Conservation (phyloP, 2,888 invertebrate genomes). For the Frankliniella intonsa region DNA sequence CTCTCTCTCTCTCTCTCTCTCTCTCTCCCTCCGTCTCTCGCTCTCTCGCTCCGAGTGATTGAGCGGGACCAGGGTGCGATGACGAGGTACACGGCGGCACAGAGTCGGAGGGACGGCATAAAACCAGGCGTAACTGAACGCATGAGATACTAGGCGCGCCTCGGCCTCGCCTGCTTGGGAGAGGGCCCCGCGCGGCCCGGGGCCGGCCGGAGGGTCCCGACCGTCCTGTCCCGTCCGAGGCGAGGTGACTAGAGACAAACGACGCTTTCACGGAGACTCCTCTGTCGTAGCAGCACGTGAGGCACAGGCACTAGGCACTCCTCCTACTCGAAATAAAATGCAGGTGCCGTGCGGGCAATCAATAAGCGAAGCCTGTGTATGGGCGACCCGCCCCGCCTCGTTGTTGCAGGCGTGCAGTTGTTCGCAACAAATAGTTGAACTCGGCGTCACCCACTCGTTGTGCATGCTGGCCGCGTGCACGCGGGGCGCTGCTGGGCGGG, state of each 20-base stretch:
- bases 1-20: no score
- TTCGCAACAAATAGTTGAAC: no score
- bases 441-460: not conserved
- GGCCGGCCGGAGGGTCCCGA: not conserved
- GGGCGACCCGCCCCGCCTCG: no score
- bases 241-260: not conserved
- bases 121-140: not conserved
- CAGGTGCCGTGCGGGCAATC: not conserved
- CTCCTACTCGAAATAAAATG: not conserved
- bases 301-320: not conserved
- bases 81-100: not conserved
- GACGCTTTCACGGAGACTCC: constrained; percentile 22
- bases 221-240: not conserved
- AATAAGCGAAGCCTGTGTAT: not conserved
- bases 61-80: not conserved
- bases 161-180: not conserved
- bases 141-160: not conserved
- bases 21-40: no score
- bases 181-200: not conserved
- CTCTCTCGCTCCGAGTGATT: no score
- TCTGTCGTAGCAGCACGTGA: constrained; percentile 19
- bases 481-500: not conserved
- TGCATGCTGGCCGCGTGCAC: not conserved
- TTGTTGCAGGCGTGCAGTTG: no score
- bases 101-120: not conserved